A percentile compares a stretch with the other conserved stretches of the same genome.
Conservation (phyloP, 1,140 invertebrate genomes). For the Tribolium castaneum region DNA sequence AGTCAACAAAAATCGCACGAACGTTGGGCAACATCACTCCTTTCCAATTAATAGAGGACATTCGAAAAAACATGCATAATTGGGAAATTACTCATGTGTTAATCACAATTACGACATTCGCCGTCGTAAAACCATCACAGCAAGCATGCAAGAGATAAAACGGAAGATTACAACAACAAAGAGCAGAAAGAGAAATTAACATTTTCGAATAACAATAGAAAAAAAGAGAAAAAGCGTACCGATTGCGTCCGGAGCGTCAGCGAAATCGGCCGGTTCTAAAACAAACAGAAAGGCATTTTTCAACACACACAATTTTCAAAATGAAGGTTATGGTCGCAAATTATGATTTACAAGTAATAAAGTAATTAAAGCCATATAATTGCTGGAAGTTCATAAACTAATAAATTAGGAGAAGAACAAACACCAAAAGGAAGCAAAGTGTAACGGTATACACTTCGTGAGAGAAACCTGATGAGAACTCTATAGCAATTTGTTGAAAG, state of each 20-base stretch:
- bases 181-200: constrained; percentile 4
- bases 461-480: not conserved
- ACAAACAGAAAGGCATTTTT: constrained; percentile 50
- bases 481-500: not conserved
- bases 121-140: constrained; percentile 13
- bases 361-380: constrained; percentile 20
- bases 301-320: not conserved
- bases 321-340: not conserved
- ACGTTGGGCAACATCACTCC: not conserved
- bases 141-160: constrained; percentile 17
- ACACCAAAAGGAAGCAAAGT: constrained; percentile 22
- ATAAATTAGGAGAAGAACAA: constrained; percentile 20
- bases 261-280: constrained; percentile 61
- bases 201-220: not conserved
- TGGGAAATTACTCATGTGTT: constrained; percentile 18
- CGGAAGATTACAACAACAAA: constrained; percentile 3
- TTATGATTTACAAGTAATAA: constrained; percentile 36
- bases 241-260: constrained; percentile 55
- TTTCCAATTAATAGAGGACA: constrained; percentile 22
- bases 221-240: constrained; percentile 53
- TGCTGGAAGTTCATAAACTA: constrained; percentile 29
- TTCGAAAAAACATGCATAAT: constrained; percentile 15
- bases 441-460: not conserved
- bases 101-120: constrained; percentile 23
- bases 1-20: constrained; percentile 9